Percentiles rank a stretch among this genome's conserved stretches.
Conservation (phyloP, 2,113 vertebrate genomes). For the Martes martes region DNA sequence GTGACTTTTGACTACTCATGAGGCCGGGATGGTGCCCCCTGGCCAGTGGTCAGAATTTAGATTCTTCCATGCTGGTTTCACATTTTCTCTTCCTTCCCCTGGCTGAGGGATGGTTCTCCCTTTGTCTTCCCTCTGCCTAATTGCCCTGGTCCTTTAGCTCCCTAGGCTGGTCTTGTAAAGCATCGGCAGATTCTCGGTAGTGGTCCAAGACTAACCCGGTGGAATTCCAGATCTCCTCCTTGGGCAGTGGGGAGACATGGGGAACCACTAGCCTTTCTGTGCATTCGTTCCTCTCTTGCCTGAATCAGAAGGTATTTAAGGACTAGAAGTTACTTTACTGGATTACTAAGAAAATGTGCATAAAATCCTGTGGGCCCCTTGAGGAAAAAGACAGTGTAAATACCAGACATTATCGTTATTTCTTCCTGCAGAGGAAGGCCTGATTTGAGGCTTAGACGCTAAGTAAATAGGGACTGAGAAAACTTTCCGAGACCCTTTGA, state of each 20-base stretch:
- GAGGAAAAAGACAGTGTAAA: background rate
- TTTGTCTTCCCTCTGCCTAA: background rate
- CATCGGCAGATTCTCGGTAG: background rate
- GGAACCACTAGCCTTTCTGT: background rate
- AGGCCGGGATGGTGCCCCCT: background rate
- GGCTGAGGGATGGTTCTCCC: background rate
- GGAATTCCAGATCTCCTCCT: background rate
- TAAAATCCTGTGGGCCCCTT: background rate
- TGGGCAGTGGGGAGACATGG: background rate
- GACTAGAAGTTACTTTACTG: background rate
- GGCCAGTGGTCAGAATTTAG: background rate
- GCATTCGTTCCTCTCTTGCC: background rate
- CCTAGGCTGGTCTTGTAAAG: background rate
- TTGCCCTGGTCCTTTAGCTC: background rate
- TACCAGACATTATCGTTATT: background rate
- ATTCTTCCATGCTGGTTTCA: background rate
- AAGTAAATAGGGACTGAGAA: background rate
- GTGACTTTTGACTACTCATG: background rate
- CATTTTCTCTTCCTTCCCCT: background rate
- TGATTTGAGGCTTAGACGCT: background rate
- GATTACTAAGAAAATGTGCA: background rate
- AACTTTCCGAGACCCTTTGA: background rate
- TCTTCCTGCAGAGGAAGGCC: background rate
- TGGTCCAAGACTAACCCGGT: background rate
- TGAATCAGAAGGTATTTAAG: background rate